Evolutionary conservation across 2,888 invertebrate genomes (phyloP), one percentile per base, ranked within the genome.

Genomic region (Drosophila peninsularis): DNA sequence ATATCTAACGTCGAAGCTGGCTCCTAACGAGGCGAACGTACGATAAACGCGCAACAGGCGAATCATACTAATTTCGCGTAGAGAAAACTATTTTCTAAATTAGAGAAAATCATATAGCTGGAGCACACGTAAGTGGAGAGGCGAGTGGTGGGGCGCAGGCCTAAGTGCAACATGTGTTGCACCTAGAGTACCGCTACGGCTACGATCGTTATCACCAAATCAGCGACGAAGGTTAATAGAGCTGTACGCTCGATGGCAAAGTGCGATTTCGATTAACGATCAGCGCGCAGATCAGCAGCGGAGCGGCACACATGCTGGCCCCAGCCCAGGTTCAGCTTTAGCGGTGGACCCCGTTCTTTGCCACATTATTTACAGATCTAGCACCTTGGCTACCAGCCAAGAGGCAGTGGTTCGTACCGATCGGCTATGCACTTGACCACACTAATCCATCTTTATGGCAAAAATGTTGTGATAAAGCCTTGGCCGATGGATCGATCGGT

Each of bases 151-250:
- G 21, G 49, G 32, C 32, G 13, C 36, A 39, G 34, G 34, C 21
- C 7, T 55, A 72, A 79, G 75, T 80, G 88, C 88, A 89, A 85
- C 89, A 85, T 85, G 88, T 89, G 89, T 88, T 86, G 82, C 75
- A 75, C 86, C 71, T 71, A 71, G 63, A 75, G 75, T 80, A 80
- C 83, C 88, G 88, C 86, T 88, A 88, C 73, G 74, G 78, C 82
- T 90, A 84, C 84, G 91, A 92, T 91, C 91, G 92, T 91, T 92
- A 91, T 91, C 91, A 91, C 91, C 88, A 91, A 90, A 91, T 92
- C 91, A 91, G 91, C 78, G 50, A 80, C 61, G 62, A 70, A 68
- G 91, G 89, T 90, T 91, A 92, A 92, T 91, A 90, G 89, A 90
- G 91, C 90, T 90, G 90, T 90, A 84, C 62, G 41, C 32, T 41